Evolutionary conservation across 2,888 invertebrate genomes (phyloP), one percentile per base, ranked within the genome.

Genomic region (Drosophila hamatofila): DNA sequence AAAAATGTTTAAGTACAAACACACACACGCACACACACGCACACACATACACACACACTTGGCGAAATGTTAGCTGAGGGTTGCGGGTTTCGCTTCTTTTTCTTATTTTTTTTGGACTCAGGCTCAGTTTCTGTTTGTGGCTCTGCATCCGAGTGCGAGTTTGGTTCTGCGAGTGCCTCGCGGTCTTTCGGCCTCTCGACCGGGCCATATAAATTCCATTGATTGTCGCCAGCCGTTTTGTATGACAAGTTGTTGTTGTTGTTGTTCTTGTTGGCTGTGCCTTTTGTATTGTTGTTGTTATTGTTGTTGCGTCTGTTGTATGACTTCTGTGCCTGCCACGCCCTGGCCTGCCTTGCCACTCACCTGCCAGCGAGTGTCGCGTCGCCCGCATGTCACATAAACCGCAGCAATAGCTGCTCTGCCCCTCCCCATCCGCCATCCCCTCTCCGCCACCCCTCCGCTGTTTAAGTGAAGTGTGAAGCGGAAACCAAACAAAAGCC

Each of bases 401-500:
- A 77, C 88, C 88, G 86, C 89, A 88, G 73, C 80, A 66, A 52
- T 72, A 39, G 52, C 68, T 14, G 46, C 27, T 16, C 66, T 14
- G 46, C 33, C 18, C 1, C 42, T 23, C n/a, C 6, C 16, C 54
- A 3, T 7, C 27, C 14, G 0, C 62, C 12, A 11, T 18, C n/a
- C 2, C 39, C 42, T 11, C 6, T 30, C 30, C 3, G n/a, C 55
- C 21, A 23, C 57, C 62, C 25, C 25, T 14, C n/a, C 56, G 18
- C 66, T 63, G 75, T 60, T 74, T 78, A 73, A 81, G 88, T 85
- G 83, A 85, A 89, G 89, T 88, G 89, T 88, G 88, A 89, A 88
- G 82, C 89, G 88, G 88, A 88, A 88, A 86, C 83, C 82, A 84
- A 88, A 88, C 86, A 88, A 88, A 88, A 81, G 83, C 84, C 79